Base-by-base conservation (phyloP, 1,140 invertebrate species). In the Drosophila chauvacae region DNA sequence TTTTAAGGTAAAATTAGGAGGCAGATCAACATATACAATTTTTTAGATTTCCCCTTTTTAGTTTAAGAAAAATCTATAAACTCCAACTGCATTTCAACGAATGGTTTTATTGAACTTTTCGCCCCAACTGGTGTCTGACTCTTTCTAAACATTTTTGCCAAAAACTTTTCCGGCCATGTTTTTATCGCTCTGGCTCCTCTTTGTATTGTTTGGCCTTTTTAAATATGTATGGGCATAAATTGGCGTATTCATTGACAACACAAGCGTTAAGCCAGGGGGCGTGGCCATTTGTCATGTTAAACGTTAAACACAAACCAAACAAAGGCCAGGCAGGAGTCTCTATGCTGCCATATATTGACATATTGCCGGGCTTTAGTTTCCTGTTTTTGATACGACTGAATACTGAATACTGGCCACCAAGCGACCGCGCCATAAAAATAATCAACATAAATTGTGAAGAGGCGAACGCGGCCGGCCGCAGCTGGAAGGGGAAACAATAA, bases 351-450 rank as follows among this genome's bases (percentile, higher is more conserved):
- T 74, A 90, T 88, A 88, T 88, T 88, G 84, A 88, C 84, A 88
- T 88, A 88, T 88, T 88, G 85, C 69, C 77, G 58, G 80, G 47
- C 64, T 77, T 64, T 75, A 53, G 73, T 68, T 64, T 75, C 79
- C 69, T 87, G 83, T 70, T 81, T 87, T 76, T 73, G 70, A 73
- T 73, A 73, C 66, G 70, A 37, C 70, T 57, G 76, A 39, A 56
- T 56, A 56, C 53, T 39, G 53, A 56, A 56, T 56, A 69, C 81
- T 76, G 82, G 82, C 82, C 82, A 68, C 82, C 82, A 86, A 86
- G 75, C 81, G 84, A 84, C 84, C 84, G 84, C 85, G 78, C 78
- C 78, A 90, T 90, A 90, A 90, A 90, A 90, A 90, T 90, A 90
- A 90, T 90, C 85, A 90, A 85, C 86, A 90, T 90, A 90, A 85